Conservation (phyloP, 1,140 invertebrate species). For the Drosophila aff. region DNA sequence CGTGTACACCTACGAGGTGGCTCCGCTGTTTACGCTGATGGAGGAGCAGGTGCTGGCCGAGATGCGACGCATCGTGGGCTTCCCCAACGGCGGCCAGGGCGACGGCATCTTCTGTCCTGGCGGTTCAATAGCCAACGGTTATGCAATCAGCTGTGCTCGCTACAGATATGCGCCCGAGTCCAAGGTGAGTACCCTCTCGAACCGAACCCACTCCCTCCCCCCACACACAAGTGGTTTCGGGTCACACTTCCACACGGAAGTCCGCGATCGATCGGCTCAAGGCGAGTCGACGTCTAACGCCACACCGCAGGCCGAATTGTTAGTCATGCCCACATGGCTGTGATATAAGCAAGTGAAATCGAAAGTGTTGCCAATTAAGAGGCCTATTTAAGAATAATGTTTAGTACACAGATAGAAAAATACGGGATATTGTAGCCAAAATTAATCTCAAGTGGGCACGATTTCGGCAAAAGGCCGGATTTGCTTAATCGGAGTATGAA, state of each 20-base stretch:
- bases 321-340: constrained; percentile 11
- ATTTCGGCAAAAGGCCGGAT: too few species aligned
- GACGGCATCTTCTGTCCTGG: constrained; percentile 98
- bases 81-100: constrained; percentile 88
- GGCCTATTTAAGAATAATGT: neutral
- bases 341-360: constrained; percentile 19
- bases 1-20: constrained; percentile 96
- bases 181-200: constrained; percentile 87
- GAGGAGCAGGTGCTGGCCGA: constrained; percentile 92
- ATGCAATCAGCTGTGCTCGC: constrained; percentile 95
- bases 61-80: constrained; percentile 95
- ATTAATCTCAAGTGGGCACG: too few species aligned
- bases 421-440: too few species aligned
- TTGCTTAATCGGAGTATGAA: too few species aligned
- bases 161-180: constrained; percentile 91
- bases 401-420: neutral
- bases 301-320: constrained; percentile 10
- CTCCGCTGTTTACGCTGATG: constrained; percentile 94
- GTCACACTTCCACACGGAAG: constrained; percentile 33
- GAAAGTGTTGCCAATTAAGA: constrained; percentile 4
- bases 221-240: constrained; percentile 22
- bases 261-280: constrained; percentile 16
- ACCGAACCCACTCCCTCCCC: constrained; percentile 1
- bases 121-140: constrained; percentile 97
- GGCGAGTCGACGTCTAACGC: constrained; percentile 1